Base-by-base conservation (phyloP, 2,888 invertebrate genomes). In the Lymantria dispar region DNA sequence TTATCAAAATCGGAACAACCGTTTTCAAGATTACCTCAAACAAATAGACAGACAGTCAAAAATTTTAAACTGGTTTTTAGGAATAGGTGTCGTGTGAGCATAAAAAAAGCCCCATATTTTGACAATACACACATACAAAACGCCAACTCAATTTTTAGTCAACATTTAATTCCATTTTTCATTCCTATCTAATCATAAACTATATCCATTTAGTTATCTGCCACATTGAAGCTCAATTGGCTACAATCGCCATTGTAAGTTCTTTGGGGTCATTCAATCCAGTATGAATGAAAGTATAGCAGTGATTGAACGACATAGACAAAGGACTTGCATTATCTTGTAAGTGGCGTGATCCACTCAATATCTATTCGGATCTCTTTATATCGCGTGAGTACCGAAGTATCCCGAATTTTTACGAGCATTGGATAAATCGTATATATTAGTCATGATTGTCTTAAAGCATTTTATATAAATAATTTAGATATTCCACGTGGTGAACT, bases 271-370 rank as follows among this genome's bases (percentile, higher is more conserved):
- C 38, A 46, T 55, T 49, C 11, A 42, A 22, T 42, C 9, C 7
- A 42, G 7, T 10, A 42, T n/a, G 42, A 42, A 29, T 7, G 29
- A 42, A 29, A 42, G 29, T 42, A 14, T 29, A 42, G 29, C 29
- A 42, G 67, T 76, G 74, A 80, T 77, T 78, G 77, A 78, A 68
- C 67, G 78, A 75, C 75, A 73, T 72, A 80, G 78, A 80, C 78
- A 83, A 78, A 80, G 76, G 71, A 72, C 75, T 70, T 71, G 76
- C 77, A 78, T 80, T 80, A 80, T 72, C 72, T 70, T 67, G 68
- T 78, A 78, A 83, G 80, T 75, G 74, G 68, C 66, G 61, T 74
- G 76, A 82, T 78, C 76, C 72, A 68, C 63, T 62, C 68, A 68
- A 68, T 64, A 76, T 76, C 76, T 78, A 79, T 78, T 74, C 68